A percentile compares a stretch with the other conserved stretches of the same genome.
Conservation (phyloP, 2,888 invertebrate genomes). For the Sphinx pinastri region DNA sequence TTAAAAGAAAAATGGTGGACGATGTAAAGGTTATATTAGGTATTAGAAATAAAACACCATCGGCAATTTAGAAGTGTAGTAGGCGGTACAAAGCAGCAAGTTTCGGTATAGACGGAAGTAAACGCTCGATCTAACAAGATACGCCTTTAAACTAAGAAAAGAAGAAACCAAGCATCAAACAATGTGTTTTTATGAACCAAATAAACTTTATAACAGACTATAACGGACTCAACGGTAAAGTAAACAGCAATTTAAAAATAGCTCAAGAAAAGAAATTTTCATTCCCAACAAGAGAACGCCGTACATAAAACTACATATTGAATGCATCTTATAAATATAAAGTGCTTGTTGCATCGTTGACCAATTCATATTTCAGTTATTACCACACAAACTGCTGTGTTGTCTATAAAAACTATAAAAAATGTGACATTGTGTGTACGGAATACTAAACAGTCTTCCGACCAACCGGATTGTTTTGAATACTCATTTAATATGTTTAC, state of each 20-base stretch:
- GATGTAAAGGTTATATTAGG: neutral
- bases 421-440: conserved; percentile 26
- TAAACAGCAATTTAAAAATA: conserved; percentile 22
- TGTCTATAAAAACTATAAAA: conserved; percentile 23
- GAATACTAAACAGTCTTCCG: conserved; percentile 25
- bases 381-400: conserved; percentile 22
- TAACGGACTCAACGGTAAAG: conserved; percentile 24
- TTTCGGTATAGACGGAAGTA: conserved; percentile 6
- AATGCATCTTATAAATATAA: conserved; percentile 23
- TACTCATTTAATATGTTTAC: conserved; percentile 22
- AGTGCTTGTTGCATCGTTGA: conserved; percentile 15
- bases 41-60: neutral
- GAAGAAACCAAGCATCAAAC: conserved; percentile 19
- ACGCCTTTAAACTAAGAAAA: conserved; percentile 21
- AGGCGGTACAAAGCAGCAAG: neutral
- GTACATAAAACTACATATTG: conserved; percentile 24
- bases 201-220: conserved; percentile 25
- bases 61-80: neutral
- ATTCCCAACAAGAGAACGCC: conserved; percentile 15
- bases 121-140: conserved; percentile 17
- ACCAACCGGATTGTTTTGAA: conserved; percentile 26
- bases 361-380: conserved; percentile 24
- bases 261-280: conserved; percentile 20
- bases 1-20: neutral
- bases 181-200: conserved; percentile 25